Conservation (phyloP, 1,140 invertebrate species). For the Heliconius congener region DNA sequence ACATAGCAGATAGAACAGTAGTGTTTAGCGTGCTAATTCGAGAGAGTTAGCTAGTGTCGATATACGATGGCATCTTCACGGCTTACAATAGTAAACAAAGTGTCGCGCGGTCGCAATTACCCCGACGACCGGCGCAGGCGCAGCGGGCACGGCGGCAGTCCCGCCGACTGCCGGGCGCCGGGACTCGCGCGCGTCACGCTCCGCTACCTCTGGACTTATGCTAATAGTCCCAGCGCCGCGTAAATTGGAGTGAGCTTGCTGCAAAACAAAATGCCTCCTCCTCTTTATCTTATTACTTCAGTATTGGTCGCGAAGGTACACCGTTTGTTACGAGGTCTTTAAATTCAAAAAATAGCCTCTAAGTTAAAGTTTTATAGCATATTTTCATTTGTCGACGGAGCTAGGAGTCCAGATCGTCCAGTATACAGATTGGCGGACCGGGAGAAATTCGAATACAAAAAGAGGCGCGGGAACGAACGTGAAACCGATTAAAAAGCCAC, state of each 20-base stretch:
- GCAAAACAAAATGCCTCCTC: slow-evolving; percentile 76
- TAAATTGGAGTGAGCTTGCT: slow-evolving; percentile 77
- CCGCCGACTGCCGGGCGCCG: slow-evolving; percentile 48
- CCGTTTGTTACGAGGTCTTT: slow-evolving; percentile 41
- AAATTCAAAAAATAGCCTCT: slow-evolving; percentile 49
- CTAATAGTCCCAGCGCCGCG: slow-evolving; percentile 74
- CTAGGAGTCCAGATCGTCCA: slow-evolving; percentile 50
- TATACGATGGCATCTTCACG: slow-evolving; percentile 76
- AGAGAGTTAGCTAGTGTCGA: slow-evolving; percentile 60
- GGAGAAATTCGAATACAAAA: slow-evolving; percentile 80
- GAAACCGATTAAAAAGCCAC: slow-evolving; percentile 80
- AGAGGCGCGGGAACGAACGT: slow-evolving; percentile 77
- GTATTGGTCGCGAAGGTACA: slow-evolving; percentile 53
- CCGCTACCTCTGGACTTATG: slow-evolving; percentile 67
- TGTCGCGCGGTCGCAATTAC: slow-evolving; percentile 75
- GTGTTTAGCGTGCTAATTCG: slow-evolving; percentile 74
- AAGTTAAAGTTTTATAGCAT: slow-evolving; percentile 45
- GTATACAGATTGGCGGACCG: slow-evolving; percentile 66
- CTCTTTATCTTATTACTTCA: slow-evolving; percentile 79
- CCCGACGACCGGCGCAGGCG: slow-evolving; percentile 48
- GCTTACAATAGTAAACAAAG: slow-evolving; percentile 79
- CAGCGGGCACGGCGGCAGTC: slow-evolving; percentile 47
- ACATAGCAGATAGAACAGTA: slow-evolving; percentile 39
- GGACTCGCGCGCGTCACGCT: slow-evolving; percentile 70
- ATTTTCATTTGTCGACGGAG: slow-evolving; percentile 46